phyloP scores from a whole-genome alignment of 1,140 invertebrate genomes.

The Tetragonula clypearis region DNA sequence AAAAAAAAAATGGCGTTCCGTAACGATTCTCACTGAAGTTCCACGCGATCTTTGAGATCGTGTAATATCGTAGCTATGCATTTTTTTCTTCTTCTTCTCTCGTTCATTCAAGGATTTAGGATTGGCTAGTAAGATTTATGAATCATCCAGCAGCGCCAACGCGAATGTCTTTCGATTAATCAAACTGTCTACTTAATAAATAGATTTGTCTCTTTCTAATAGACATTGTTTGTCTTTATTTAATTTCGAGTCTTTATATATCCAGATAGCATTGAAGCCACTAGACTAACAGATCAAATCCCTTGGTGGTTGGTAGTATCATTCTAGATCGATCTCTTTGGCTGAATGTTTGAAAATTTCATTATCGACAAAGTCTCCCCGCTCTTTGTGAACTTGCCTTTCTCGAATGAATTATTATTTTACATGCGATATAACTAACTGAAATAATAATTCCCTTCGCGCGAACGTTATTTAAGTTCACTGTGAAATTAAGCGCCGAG shows the following conservation, averaged over 20 bases:
- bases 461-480: background rate
- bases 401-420: background rate
- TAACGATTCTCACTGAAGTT: background rate
- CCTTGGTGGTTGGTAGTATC: no score
- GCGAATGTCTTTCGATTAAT: background rate
- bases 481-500: no score
- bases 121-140: background rate
- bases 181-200: no score
- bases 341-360: background rate
- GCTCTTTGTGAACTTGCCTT: background rate
- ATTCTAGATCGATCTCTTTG: no score
- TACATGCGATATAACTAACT: background rate
- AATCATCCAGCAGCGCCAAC: background rate
- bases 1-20: conserved; percentile 13
- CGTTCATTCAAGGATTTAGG: conserved; percentile 13
- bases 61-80: conserved; percentile 15
- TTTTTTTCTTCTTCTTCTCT: conserved; percentile 2
- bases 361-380: background rate
- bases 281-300: no score
- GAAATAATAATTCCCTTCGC: background rate
- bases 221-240: background rate
- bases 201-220: no score
- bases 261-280: no score
- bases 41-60: background rate
- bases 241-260: background rate